A percentile compares a stretch with the other conserved stretches of the same genome.
Conservation (phyloP, 2,113 vertebrate species). For the Gorsachius goisagi region DNA sequence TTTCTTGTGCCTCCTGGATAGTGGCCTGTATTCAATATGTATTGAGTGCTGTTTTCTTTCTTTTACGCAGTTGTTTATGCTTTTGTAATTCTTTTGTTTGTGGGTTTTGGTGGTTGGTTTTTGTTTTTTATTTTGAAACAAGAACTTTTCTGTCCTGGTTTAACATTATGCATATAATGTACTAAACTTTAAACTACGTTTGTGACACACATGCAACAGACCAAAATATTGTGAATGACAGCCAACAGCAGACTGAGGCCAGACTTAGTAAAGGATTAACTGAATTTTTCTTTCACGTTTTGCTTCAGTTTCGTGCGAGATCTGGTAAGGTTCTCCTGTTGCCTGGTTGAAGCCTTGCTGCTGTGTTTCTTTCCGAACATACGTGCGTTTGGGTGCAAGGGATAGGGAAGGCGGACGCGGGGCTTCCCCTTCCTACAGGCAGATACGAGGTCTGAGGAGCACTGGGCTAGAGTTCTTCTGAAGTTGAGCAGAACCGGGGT, state of each 20-base stretch:
- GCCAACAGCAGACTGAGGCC: neutral
- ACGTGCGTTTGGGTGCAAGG: neutral
- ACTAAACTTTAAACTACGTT: neutral
- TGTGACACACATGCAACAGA: no score
- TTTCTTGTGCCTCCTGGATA: neutral
- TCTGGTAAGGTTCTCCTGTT: neutral
- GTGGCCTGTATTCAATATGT: neutral
- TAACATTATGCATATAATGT: neutral
- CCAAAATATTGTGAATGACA: neutral
- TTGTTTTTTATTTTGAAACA: neutral
- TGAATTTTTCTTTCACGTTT: neutral
- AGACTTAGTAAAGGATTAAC: neutral
- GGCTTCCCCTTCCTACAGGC: neutral
- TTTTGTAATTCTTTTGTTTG: neutral
- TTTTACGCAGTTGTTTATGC: neutral
- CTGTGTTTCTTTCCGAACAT: neutral
- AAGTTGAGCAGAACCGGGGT: fast-evolving
- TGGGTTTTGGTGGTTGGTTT: neutral
- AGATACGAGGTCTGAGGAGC: fast-evolving
- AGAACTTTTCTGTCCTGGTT: neutral
- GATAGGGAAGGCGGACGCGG: fast-evolving
- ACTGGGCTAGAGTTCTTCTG: neutral
- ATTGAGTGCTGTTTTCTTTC: neutral
- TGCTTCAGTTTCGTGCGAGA: neutral
- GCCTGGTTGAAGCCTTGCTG: neutral